These are phyloP conservation scores for Luscinia megarhynchos DNA, from an alignment of 2,797 vertebrate species.

Conservation along the genomic window DNA sequence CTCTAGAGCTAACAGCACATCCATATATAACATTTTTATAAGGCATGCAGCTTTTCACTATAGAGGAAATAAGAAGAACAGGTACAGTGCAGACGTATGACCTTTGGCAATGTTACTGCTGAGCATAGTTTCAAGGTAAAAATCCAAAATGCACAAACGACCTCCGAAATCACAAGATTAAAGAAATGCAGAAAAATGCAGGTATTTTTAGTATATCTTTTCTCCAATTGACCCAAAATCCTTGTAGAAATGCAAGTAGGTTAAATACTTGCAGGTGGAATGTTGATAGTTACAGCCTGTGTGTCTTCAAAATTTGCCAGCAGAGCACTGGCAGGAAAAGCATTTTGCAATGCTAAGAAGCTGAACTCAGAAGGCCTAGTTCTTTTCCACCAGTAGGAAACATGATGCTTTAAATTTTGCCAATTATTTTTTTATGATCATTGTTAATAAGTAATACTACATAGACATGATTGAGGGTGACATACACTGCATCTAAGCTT, in stretches of 20 bases:
- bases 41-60: neutral
- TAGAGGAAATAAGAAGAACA: neutral
- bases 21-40: neutral
- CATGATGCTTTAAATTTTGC: neutral
- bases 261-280: slow-evolving; percentile 2
- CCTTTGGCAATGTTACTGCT: neutral
- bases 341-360: neutral
- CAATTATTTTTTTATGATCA: slow-evolving; percentile 59
- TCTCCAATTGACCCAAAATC: neutral
- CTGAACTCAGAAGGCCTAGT: neutral
- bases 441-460: slow-evolving; percentile 56
- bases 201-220: neutral
- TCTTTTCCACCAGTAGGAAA: neutral
- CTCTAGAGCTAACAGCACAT: neutral
- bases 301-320: neutral
- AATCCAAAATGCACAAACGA: neutral
- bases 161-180: neutral
- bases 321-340: neutral
- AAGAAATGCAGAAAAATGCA: neutral
- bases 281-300: neutral
- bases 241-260: neutral
- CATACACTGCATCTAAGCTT: slow-evolving; percentile 42
- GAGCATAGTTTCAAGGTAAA: neutral
- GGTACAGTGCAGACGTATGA: neutral
- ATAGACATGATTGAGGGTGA: slow-evolving; percentile 25